Evolutionary conservation across 2,797 vertebrate genomes (phyloP), one percentile per base, ranked within the genome.

Genomic region (Orientallactaga sibirica): DNA sequence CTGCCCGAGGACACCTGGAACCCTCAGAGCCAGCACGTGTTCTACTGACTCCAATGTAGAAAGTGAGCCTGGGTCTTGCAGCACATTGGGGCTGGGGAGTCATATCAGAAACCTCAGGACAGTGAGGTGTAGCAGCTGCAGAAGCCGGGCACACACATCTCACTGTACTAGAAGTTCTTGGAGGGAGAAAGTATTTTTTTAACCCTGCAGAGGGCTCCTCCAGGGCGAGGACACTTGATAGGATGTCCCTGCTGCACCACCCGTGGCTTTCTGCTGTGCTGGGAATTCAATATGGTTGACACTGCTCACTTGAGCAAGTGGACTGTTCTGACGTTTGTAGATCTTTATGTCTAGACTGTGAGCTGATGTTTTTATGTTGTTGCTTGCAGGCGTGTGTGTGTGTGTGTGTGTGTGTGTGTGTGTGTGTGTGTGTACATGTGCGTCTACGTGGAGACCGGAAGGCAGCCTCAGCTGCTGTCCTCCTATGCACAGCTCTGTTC

Each of bases 241-340:
- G 8, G 37, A 22, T 0, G 8, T 27, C 58, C 11, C 6, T 1
- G 0, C 24, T 5, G 14, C 5, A 3, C n/a, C 24, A n/a, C 24
- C 18, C 14, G 2, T 10, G 1, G 14, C 7, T 18, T 1, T 64
- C 29, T 9, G 0, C 1, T 4, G 8, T 1, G 5, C 52, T 82
- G 19, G 43, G 48, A 29, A 7, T 48, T 58, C 52, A 48, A 29
- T 2, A 0, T 22, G 29, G 70, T 24, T 18, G 12, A 14, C 4
- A 1, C 62, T 16, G 18, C 66, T 61, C 22, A 2, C 5, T 76
- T 22, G 25, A 68, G 9, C 25, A 29, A 16, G 3, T 48, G 3
- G 3, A 29, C 76, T 18, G 0, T 61, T 61, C 77, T 33, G 33
- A 52, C 55, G 22, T 11, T 7, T 41, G 12, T 20, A 61, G 24